Percentiles rank a stretch among this genome's conserved stretches.
These are phyloP conservation scores for Rhegmatorhina hoffmannsi DNA, from an alignment of 2,113 vertebrate genomes.

Conservation along the genomic window DNA sequence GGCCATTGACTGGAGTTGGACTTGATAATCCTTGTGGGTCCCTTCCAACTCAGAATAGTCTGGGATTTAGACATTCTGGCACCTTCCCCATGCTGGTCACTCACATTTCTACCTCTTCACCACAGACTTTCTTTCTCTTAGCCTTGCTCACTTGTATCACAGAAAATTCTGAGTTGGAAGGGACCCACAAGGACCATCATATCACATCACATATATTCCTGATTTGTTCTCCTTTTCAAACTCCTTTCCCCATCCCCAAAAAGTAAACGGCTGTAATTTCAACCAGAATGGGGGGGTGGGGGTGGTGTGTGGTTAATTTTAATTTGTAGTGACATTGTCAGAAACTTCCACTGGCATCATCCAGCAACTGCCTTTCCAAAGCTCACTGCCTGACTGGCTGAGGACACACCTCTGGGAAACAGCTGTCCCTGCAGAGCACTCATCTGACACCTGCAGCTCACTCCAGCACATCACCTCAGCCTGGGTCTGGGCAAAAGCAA, in stretches of 20 bases:
- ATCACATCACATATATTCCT: too few species aligned
- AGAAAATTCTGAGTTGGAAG: neutral
- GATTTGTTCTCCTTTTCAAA: neutral
- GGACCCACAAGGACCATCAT: neutral
- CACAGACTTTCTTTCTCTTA: neutral
- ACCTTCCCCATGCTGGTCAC: neutral
- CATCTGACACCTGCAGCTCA: neutral
- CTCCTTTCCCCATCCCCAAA: neutral
- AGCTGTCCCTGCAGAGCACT: rapidly evolving
- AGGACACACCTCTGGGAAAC: neutral
- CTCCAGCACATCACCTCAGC: neutral
- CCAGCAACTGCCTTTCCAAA: neutral
- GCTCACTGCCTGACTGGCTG: neutral
- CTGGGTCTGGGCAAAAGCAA: neutral
- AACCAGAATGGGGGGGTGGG: neutral
- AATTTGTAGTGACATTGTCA: neutral
- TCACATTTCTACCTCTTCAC: neutral
- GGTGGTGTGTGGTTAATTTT: neutral
- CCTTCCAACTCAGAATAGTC: too few species aligned
- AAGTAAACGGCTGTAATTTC: neutral
- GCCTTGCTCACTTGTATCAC: neutral
- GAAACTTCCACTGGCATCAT: neutral
- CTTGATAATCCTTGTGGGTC: too few species aligned
- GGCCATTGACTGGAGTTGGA: too few species aligned
- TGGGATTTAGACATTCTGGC: neutral